phyloP scores from a whole-genome alignment of 2,888 invertebrate species.

The Mimachlamys varia region DNA sequence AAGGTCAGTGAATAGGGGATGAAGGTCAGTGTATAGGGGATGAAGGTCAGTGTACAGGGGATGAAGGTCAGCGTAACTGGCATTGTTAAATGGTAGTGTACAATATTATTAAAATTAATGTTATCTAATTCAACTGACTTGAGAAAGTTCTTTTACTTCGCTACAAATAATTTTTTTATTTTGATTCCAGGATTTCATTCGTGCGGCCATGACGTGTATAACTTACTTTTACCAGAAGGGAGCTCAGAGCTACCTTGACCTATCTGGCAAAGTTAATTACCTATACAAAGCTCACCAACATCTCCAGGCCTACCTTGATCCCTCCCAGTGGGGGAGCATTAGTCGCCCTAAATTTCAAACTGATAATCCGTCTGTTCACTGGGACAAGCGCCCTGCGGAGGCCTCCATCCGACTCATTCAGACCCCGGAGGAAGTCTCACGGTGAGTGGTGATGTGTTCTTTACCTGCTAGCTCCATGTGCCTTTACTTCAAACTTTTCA shows the following conservation, averaged over 20 bases:
- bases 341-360: slow-evolving; percentile 36
- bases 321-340: slow-evolving; percentile 74
- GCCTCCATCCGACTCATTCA: slow-evolving; percentile 81
- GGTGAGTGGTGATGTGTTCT: slow-evolving; percentile 61
- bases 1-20: no score
- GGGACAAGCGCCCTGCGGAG: slow-evolving; percentile 55
- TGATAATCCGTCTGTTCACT: slow-evolving; percentile 45
- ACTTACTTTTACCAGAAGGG: slow-evolving; percentile 78
- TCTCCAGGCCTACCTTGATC: slow-evolving; percentile 78
- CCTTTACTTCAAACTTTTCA: background rate
- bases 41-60: no score
- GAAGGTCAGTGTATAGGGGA: no score
- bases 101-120: no score
- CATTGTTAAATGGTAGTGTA: no score
- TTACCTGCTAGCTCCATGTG: no score
- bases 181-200: slow-evolving; percentile 78
- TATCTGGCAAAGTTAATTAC: slow-evolving; percentile 72
- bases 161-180: no score
- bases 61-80: no score
- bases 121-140: no score
- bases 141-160: no score
- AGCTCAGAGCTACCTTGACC: slow-evolving; percentile 77
- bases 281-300: slow-evolving; percentile 78
- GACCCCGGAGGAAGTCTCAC: slow-evolving; percentile 75
- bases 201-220: slow-evolving; percentile 81